These are phyloP conservation scores for Sebastes steindachneri DNA, from an alignment of 2,797 vertebrate species.

Conservation along the genomic window DNA sequence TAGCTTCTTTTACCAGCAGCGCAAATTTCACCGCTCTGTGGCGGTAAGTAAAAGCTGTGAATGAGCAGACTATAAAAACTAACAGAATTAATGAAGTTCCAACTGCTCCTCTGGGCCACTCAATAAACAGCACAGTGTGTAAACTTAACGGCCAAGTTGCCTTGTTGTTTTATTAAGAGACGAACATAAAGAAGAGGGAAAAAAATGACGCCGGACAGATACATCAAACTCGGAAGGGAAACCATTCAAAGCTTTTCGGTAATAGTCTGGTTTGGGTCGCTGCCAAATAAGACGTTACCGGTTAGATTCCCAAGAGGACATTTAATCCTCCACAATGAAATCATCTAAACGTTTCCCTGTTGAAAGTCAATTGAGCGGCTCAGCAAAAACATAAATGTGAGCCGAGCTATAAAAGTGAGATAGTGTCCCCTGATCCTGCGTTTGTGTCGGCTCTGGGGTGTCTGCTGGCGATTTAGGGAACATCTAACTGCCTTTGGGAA, in stretches of 20 bases:
- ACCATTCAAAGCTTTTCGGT: background rate
- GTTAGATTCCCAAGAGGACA: constrained; percentile 41
- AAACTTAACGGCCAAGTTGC: constrained; percentile 45
- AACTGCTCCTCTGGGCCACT: constrained; percentile 61
- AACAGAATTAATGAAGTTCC: constrained; percentile 71
- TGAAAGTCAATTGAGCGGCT: constrained; percentile 54
- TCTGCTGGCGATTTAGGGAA: constrained; percentile 25
- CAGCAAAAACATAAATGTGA: constrained; percentile 57
- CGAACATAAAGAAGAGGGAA: constrained; percentile 21
- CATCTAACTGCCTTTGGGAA: constrained; percentile 26
- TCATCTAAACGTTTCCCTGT: constrained; percentile 43
- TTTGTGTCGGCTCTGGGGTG: constrained; percentile 19
- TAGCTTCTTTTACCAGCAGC: constrained; percentile 53
- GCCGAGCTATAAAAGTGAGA: constrained; percentile 53
- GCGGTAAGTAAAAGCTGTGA: constrained; percentile 62
- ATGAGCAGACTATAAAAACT: constrained; percentile 62
- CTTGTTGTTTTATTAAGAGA: constrained; percentile 40
- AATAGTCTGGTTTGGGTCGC: background rate
- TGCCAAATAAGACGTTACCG: constrained; percentile 44
- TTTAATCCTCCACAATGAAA: constrained; percentile 52
- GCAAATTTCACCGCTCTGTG: constrained; percentile 37
- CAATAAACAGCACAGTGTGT: constrained; percentile 46
- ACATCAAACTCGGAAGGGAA: constrained; percentile 6
- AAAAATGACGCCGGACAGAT: constrained; percentile 3
- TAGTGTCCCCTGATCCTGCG: constrained; percentile 36